Evolutionary conservation across 2,888 invertebrate species (phyloP).

Genomic region (Cylloceria caligata): DNA sequence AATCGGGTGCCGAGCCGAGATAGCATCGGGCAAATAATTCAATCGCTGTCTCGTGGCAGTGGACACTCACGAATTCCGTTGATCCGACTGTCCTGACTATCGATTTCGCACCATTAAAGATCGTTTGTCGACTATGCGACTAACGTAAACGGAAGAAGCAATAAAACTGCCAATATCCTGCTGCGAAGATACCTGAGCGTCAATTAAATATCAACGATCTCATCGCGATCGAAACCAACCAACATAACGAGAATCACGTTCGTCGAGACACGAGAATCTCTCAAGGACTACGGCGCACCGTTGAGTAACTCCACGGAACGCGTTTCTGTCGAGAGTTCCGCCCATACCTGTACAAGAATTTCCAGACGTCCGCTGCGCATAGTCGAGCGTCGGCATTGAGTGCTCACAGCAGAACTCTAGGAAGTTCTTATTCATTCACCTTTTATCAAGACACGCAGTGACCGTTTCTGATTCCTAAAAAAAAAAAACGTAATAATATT

Average conservation of each 20-base stretch:
- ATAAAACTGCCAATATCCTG: background rate
- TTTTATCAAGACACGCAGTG: background rate
- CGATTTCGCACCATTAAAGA: constrained; percentile 13
- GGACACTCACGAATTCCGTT: background rate
- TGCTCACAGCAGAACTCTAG: background rate
- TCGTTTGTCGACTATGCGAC: background rate
- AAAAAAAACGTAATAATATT: background rate
- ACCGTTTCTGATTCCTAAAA: background rate
- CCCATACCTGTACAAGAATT: constrained; percentile 35
- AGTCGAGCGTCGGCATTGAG: constrained; percentile 4
- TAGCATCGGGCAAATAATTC: constrained; percentile 68
- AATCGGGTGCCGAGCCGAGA: constrained; percentile 58
- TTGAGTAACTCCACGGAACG: constrained; percentile 9
- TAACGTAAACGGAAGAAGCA: constrained; percentile 23
- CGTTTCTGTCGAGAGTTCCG: constrained; percentile 16
- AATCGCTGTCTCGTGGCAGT: constrained; percentile 52
- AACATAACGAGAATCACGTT: constrained; percentile 20
- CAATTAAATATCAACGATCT: constrained; percentile 9
- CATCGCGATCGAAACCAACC: constrained; percentile 17
- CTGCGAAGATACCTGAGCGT: background rate
- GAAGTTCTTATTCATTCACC: constrained; percentile 14
- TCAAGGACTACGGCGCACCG: constrained; percentile 10
- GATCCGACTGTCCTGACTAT: constrained; percentile 8
- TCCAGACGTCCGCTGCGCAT: constrained; percentile 27
- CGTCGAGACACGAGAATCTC: background rate